These are phyloP conservation scores for Climacteris rufus DNA, from an alignment of 2,113 vertebrate species.

Conservation along the genomic window DNA sequence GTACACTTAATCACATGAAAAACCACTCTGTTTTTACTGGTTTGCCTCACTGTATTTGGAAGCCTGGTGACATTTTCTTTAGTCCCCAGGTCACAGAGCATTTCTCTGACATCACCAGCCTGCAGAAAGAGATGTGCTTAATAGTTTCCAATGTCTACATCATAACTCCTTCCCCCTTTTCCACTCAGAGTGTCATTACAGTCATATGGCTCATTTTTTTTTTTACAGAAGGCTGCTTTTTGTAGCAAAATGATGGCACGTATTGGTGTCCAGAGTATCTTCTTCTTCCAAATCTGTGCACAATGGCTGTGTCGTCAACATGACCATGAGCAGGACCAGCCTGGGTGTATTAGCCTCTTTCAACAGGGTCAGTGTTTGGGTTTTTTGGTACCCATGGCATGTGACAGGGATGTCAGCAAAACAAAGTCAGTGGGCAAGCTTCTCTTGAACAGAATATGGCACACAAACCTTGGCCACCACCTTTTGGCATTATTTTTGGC, in stretches of 20 bases:
- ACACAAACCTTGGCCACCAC: not conserved
- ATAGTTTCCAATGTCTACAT: not conserved
- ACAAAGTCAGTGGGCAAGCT: not conserved
- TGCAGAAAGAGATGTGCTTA: not conserved
- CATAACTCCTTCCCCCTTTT: not conserved
- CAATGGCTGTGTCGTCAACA: not conserved
- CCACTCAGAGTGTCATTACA: not conserved
- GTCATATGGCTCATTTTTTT: not conserved
- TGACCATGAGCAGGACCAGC: not conserved
- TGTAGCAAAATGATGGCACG: not conserved
- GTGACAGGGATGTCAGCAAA: not conserved
- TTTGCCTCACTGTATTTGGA: not conserved
- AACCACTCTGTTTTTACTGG: not conserved
- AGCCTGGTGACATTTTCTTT: constrained; percentile 19
- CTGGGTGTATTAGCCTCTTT: not conserved
- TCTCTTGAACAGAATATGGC: not conserved
- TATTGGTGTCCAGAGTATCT: not conserved
- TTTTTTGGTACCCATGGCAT: not conserved
- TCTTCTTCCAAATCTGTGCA: not conserved
- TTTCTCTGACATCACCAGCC: not conserved
- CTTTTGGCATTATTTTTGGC: not conserved
- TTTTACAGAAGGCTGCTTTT: not conserved
- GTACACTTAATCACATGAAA: not conserved
- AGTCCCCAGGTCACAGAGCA: not conserved
- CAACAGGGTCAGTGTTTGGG: not conserved